phyloP scores from a whole-genome alignment of 2,113 vertebrate genomes.

The Pterocles orientalis region DNA sequence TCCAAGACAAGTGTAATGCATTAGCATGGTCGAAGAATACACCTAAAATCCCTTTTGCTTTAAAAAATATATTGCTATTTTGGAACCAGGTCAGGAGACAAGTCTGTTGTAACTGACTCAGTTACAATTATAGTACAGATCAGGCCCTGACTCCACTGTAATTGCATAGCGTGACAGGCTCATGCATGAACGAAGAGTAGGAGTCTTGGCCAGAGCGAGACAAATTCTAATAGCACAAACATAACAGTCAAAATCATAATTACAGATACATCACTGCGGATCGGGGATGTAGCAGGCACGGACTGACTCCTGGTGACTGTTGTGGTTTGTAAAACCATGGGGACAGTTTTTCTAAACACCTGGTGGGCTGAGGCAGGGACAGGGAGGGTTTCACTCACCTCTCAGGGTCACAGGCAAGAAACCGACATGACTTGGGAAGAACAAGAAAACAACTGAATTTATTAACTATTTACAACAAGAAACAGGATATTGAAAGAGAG shows the following conservation, averaged over 20 bases:
- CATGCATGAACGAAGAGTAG: constrained; percentile 35
- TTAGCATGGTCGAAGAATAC: neutral
- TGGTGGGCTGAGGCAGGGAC: too few relatives aligned
- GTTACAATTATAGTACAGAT: constrained; percentile 69
- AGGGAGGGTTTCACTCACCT: too few relatives aligned
- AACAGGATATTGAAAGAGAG: too few relatives aligned
- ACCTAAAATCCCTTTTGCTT: constrained; percentile 35
- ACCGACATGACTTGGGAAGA: too few relatives aligned
- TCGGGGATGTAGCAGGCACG: neutral
- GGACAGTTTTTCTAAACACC: too few relatives aligned
- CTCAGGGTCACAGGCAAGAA: too few relatives aligned
- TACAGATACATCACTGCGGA: neutral
- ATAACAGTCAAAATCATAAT: constrained; percentile 48
- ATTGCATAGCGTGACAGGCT: constrained; percentile 61
- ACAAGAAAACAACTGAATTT: too few relatives aligned
- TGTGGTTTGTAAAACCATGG: too few relatives aligned
- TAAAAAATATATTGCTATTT: constrained; percentile 51
- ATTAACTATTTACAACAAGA: too few relatives aligned
- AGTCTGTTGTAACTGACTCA: constrained; percentile 67
- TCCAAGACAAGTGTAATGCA: neutral
- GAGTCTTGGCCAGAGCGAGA: constrained; percentile 50
- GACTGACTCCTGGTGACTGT: neutral
- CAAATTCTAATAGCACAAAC: constrained; percentile 63
- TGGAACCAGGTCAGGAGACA: constrained; percentile 65
- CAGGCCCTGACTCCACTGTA: constrained; percentile 61